Conservation (phyloP, 2,888 invertebrate species). For the Pterostichus madidus region DNA sequence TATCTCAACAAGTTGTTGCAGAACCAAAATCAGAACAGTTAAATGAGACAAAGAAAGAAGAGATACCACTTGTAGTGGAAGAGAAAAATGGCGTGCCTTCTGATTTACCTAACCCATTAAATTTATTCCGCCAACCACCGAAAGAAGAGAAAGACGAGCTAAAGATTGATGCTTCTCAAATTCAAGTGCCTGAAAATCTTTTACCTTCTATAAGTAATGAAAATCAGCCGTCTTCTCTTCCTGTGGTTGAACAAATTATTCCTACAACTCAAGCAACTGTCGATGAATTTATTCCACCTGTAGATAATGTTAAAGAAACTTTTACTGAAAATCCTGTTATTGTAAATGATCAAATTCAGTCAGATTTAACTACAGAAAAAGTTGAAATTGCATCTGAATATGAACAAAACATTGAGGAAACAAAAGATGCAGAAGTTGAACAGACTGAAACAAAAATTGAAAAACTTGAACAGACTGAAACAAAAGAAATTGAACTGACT, state of each 20-base stretch:
- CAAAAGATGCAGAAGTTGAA: background rate
- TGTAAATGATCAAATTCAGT: background rate
- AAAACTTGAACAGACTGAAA: conserved; percentile 4
- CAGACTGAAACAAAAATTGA: conserved; percentile 22
- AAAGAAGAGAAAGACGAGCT: conserved; percentile 9
- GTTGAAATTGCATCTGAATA: background rate
- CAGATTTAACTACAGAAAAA: background rate
- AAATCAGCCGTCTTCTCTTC: conserved; percentile 2
- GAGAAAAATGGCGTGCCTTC: conserved; percentile 60
- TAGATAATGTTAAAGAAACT: conserved; percentile 8
- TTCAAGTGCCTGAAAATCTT: conserved; percentile 59
- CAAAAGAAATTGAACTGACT: background rate
- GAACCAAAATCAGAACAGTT: conserved; percentile 32
- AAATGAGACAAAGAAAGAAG: conserved; percentile 4
- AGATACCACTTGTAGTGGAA: background rate
- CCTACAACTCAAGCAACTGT: conserved; percentile 48
- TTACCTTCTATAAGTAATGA: conserved; percentile 21
- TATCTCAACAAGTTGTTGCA: background rate
- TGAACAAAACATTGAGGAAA: background rate
- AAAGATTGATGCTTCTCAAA: conserved; percentile 21
- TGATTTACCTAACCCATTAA: conserved; percentile 37
- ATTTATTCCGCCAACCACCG: conserved; percentile 27
- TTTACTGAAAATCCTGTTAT: conserved; percentile 27
- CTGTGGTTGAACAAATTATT: conserved; percentile 11
- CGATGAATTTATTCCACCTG: conserved; percentile 10